Percentiles rank a stretch among this genome's conserved stretches.
phyloP scores from a whole-genome alignment of 2,888 invertebrate genomes.

The Zootermopsis nevadensis region DNA sequence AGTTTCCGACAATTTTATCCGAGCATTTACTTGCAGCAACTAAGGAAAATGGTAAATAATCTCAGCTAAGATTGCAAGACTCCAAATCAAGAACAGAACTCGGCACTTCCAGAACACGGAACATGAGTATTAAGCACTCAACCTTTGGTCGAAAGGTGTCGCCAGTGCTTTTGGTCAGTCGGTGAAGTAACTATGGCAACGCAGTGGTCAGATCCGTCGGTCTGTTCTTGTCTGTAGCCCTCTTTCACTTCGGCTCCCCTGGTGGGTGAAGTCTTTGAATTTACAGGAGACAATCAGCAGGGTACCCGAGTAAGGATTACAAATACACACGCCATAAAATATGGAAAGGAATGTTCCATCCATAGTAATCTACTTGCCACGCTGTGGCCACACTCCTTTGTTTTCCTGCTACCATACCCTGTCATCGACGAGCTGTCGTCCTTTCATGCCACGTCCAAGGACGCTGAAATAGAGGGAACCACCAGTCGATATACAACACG shows the following conservation, averaged over 20 bases:
- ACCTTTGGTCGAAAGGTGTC: no score
- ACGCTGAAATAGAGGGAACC: neutral
- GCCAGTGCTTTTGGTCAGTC: neutral
- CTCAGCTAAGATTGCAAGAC: no score
- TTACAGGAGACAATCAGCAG: constrained; percentile 48
- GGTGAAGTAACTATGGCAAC: constrained; percentile 23
- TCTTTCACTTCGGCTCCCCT: constrained; percentile 19
- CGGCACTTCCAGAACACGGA: no score
- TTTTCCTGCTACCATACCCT: constrained; percentile 4
- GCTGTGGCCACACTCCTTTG: constrained; percentile 14
- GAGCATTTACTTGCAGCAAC: no score
- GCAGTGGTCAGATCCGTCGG: constrained; percentile 16
- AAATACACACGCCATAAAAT: constrained; percentile 49
- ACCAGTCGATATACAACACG: neutral
- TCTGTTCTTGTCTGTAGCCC: neutral
- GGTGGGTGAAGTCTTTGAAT: constrained; percentile 46
- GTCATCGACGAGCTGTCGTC: neutral
- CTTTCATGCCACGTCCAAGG: neutral
- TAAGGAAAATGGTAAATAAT: no score
- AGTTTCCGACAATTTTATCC: no score
- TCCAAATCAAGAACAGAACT: no score
- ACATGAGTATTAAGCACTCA: no score
- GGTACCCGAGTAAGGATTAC: constrained; percentile 43
- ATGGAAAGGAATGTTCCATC: constrained; percentile 43
- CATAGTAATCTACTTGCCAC: constrained; percentile 17